Base-by-base conservation (phyloP, 2,797 vertebrate genomes). In the Valencia hispanica region DNA sequence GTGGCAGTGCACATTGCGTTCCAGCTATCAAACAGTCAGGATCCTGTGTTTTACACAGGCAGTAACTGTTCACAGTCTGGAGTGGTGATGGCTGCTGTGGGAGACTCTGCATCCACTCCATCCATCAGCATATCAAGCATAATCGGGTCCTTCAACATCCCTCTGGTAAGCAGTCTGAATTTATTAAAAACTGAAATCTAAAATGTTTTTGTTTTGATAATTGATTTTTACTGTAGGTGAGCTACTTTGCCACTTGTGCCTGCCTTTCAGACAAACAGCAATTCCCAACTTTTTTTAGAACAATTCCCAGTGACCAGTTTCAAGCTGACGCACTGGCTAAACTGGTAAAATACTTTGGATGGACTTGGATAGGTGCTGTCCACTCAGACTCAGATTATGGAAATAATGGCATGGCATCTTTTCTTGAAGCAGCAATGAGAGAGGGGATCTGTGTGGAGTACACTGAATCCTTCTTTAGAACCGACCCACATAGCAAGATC, bases 281-380 rank as follows among this genome's bases (percentile, higher is more conserved):
- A 79, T 89, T 91, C 36, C 93, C 94, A 0, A 92, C 72, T 68
- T 96, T 96, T 77, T 94, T 94, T 71, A 93, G 95, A 84, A 95
- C 95, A 1, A 84, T 95, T 55, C 94, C 95, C 8, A 95, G 94
- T 76, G 95, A 95, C 57, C 89, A 91, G 32, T 94, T 90, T 63
- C 95, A 94, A 83, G 92, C 92, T 0, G 87, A 86, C 0, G 93
- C 92, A 0, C 72, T 95, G 74, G 93, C 88, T 51, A 92, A 91
- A 27, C 83, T 95, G 69, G 89, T 95, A 15, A 69, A 69, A 47
- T n/a, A 47, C 68, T 95, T 94, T 63, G 93, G 84, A n/a, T 95
- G 95, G 94, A 95, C 93, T 8, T 95, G 94, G 94, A 94, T 95
- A n/a, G 95, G 95, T 3, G 86, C 92, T 4, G 50, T 95, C 22